Conservation (phyloP, 2,888 invertebrate genomes). For the Lasiommata megera region DNA sequence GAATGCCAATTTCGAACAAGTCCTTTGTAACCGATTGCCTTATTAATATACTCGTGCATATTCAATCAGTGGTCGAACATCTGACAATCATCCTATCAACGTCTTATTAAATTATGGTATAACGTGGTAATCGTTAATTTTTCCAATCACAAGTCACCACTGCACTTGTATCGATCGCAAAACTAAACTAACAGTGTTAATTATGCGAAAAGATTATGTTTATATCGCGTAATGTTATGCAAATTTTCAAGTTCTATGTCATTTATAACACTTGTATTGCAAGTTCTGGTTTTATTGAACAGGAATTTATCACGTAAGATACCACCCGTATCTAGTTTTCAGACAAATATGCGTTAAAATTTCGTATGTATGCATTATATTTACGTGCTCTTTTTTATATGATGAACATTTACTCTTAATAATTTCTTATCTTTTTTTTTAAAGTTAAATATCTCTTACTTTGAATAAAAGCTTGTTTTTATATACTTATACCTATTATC, state of each 20-base stretch:
- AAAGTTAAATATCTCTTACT: too few relatives aligned
- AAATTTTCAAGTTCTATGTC: slow-evolving; percentile 75
- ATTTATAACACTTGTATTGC: slow-evolving; percentile 49
- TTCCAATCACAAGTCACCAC: slow-evolving; percentile 17
- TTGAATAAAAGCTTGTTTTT: too few relatives aligned
- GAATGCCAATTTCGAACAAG: too few relatives aligned
- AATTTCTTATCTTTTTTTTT: too few relatives aligned
- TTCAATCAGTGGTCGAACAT: too few relatives aligned
- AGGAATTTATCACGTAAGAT: slow-evolving; percentile 25
- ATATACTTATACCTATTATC: too few relatives aligned
- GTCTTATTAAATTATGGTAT: not conserved
- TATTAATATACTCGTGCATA: too few relatives aligned
- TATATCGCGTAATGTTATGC: slow-evolving; percentile 60
- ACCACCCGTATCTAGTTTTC: not conserved
- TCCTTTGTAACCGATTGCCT: too few relatives aligned
- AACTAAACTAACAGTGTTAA: slow-evolving; percentile 46
- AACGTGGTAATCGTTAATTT: not conserved
- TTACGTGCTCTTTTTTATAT: too few relatives aligned
- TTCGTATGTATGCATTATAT: not conserved
- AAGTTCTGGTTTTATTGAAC: slow-evolving; percentile 46
- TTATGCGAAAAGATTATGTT: slow-evolving; percentile 50
- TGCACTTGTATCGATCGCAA: slow-evolving; percentile 34
- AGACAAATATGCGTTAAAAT: not conserved
- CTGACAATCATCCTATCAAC: too few relatives aligned
- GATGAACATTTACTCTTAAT: too few relatives aligned